Percentiles rank a stretch among this genome's conserved stretches.
These are phyloP conservation scores for Agapornis roseicollis DNA, from an alignment of 2,113 vertebrate species.

Conservation along the genomic window DNA sequence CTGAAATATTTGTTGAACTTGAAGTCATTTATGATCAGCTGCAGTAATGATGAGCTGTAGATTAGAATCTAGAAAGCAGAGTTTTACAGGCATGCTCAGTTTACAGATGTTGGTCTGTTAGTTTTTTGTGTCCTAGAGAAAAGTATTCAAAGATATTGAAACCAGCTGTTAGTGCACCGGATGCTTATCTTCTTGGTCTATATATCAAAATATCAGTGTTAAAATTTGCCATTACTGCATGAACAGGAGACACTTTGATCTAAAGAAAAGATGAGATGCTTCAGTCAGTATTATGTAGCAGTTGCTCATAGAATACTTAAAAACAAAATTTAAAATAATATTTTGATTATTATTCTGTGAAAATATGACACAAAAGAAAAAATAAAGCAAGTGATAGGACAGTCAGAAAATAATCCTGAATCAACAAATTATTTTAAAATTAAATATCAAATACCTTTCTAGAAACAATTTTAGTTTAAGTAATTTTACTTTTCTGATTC, in stretches of 20 bases:
- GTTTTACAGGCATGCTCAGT: neutral
- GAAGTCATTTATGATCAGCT: neutral
- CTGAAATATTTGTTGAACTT: neutral
- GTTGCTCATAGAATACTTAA: neutral
- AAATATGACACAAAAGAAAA: neutral
- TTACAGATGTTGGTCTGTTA: neutral
- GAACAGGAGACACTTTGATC: neutral
- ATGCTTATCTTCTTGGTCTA: neutral
- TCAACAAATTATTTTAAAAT: neutral
- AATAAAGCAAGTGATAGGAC: neutral
- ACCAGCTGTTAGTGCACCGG: neutral
- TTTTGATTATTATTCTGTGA: neutral
- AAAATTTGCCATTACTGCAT: neutral
- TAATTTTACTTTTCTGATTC: neutral
- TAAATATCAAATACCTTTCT: neutral
- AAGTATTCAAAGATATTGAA: neutral
- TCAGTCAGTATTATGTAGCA: neutral
- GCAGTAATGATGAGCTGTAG: neutral
- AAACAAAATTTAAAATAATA: neutral
- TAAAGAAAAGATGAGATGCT: neutral
- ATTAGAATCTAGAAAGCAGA: neutral
- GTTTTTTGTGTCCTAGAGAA: neutral
- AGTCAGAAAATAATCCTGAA: neutral
- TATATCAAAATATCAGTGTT: slow-evolving; percentile 9
- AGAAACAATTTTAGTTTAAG: neutral